Base-by-base conservation (phyloP, 1,140 invertebrate species). In the Condylostylus longicornis region DNA sequence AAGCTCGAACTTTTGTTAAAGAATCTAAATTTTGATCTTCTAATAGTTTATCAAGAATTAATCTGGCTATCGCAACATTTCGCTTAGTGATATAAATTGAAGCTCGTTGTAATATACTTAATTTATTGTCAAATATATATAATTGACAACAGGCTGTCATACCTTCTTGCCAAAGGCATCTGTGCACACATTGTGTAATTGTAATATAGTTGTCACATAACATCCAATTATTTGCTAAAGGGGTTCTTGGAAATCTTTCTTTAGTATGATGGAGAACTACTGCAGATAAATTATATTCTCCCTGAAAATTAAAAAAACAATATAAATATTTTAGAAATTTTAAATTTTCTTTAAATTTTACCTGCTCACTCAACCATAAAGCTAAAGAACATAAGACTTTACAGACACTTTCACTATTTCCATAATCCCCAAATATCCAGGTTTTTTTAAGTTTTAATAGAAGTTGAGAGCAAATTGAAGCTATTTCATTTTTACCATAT, bases 401-500 rank as follows among this genome's bases (percentile, higher is more conserved):
- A 49, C 79, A 79, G 7, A 72, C 68, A 10, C 76, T 69, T 37
- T 80, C 73, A 2, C 75, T 72, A 46, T 78, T 80, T 39, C 75
- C 73, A 39, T 72, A 69, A 42, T 68, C 59, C 9, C 66, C 49
- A 15, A 65, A 42, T 2, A 41, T 41, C 37, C 54, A 36, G 49
- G 50, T 34, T 65, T 58, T 32, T 62, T 64, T 31, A 64, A 66
- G 42, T 71, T 82, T 71, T 0, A 93, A 62, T 13, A 89, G 60
- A 14, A 88, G 50, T 52, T 89, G 84, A 30, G 77, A 76, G 50
- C 72, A 79, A 22, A 89, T 61, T 0, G 77, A 77, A 0, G 75
- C 74, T 68, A 87, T 78, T 60, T 83, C 82, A 22, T 74, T 76
- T 58, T 86, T 82, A 1, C 87, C 87, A 58, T 89, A 93, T 36